A percentile compares a stretch with the other conserved stretches of the same genome.
Evolutionary conservation across 2,888 invertebrate species (phyloP).

Genomic region (Cataglyphis albicans): DNA sequence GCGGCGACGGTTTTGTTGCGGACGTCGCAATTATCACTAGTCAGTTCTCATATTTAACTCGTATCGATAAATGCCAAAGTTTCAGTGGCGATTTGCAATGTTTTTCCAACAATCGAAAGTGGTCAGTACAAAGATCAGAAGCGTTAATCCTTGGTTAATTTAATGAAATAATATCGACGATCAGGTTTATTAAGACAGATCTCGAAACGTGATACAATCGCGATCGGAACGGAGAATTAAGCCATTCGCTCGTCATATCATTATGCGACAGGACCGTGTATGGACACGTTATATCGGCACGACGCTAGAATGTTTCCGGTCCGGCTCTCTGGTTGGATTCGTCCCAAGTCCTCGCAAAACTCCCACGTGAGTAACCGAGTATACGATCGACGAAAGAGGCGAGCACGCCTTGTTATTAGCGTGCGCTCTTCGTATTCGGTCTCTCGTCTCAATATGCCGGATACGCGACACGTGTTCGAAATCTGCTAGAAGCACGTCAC

Average conservation of each 20-base stretch:
- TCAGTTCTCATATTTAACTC: background rate
- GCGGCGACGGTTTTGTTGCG: conserved; percentile 18
- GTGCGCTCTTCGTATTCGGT: conserved; percentile 31
- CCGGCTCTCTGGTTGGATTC: conserved; percentile 56
- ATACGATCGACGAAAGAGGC: background rate
- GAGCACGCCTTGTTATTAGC: conserved; percentile 18
- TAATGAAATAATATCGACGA: background rate
- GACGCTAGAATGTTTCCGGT: conserved; percentile 57
- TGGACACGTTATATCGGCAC: background rate
- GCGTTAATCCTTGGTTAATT: background rate
- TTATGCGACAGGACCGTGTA: background rate
- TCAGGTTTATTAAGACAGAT: conserved; percentile 2
- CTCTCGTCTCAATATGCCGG: conserved; percentile 65
- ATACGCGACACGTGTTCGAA: conserved; percentile 72
- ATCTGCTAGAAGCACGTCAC: conserved; percentile 56
- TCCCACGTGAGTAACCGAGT: conserved; percentile 55
- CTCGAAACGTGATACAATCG: background rate
- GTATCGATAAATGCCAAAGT: background rate
- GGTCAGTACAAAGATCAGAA: background rate
- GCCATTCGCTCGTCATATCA: background rate
- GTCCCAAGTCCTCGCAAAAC: conserved; percentile 30
- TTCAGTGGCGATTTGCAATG: conserved; percentile 24
- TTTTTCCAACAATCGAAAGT: background rate
- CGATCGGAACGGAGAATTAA: background rate
- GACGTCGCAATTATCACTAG: conserved; percentile 40